Evolutionary conservation across 53 echinoderm and acorn worm species (phyloP).

Genomic region (Paracentrotus lividus): DNA sequence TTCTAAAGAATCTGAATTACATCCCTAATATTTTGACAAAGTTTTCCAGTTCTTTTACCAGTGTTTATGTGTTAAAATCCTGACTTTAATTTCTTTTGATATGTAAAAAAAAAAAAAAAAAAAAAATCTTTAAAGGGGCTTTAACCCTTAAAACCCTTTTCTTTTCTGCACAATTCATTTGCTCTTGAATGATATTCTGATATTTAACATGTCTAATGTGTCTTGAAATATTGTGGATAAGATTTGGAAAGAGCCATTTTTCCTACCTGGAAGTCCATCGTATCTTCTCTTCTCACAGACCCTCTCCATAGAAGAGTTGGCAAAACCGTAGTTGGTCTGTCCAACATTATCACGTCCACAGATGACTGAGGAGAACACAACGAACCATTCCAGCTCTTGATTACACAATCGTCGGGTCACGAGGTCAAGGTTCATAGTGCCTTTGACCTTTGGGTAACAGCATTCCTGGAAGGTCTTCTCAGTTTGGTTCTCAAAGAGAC

Average conservation of each 20-base stretch:
- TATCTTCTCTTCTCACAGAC: conserved; percentile 81
- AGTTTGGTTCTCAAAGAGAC: conserved; percentile 83
- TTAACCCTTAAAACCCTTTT: too few species aligned
- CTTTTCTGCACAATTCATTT: too few species aligned
- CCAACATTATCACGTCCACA: conserved; percentile 87
- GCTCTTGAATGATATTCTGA: too few species aligned
- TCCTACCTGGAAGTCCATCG: conserved; percentile 78
- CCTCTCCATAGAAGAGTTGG: conserved; percentile 88
- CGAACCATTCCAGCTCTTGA: conserved; percentile 84
- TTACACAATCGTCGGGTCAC: conserved; percentile 77
- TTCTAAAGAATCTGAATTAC: too few species aligned
- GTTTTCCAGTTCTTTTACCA: too few species aligned
- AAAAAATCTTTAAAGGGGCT: too few species aligned
- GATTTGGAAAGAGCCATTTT: background rate
- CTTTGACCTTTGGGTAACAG: conserved; percentile 78
- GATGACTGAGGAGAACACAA: conserved; percentile 87
- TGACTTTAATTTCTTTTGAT: too few species aligned
- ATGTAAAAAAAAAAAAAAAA: too few species aligned
- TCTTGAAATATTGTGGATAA: background rate
- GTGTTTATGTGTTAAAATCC: too few species aligned
- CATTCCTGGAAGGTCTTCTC: conserved; percentile 66
- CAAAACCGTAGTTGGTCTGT: conserved; percentile 86
- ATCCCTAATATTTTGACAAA: too few species aligned
- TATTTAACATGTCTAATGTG: too few species aligned
- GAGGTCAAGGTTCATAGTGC: conserved; percentile 76